Conservation (phyloP, 2,797 vertebrate species). For the Otus scops region DNA sequence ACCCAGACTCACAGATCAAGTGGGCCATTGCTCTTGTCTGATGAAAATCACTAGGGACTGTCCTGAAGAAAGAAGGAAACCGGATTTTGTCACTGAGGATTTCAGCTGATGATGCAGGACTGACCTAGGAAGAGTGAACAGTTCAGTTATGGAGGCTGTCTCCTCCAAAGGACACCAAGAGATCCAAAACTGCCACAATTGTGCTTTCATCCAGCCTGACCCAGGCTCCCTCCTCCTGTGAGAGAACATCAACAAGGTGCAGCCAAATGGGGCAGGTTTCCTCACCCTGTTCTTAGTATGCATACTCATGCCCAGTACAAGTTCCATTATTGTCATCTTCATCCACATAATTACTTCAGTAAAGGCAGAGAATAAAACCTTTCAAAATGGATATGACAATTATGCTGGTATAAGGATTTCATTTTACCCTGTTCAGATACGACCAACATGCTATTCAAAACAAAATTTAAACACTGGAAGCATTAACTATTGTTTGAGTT, state of each 20-base stretch:
- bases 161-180: not conserved
- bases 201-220: not conserved
- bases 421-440: not conserved
- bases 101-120: conserved; percentile 86
- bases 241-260: not conserved
- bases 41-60: conserved; percentile 84
- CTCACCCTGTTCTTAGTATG: not conserved
- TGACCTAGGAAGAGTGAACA: conserved; percentile 80
- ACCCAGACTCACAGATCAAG: conserved; percentile 78
- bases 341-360: not conserved
- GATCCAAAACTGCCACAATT: not conserved
- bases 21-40: conserved; percentile 87
- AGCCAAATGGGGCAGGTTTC: not conserved
- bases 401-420: not conserved
- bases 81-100: conserved; percentile 88
- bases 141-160: not conserved
- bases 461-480: not conserved
- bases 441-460: not conserved
- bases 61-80: conserved; percentile 88
- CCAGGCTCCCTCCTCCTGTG: not conserved
- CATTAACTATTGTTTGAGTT: not conserved
- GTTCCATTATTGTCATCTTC: not conserved
- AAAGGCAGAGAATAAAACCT: not conserved
- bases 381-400: not conserved
- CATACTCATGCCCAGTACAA: not conserved